Evolutionary conservation across 2,113 vertebrate species (phyloP), one percentile per base, ranked within the genome.

Genomic region (Protobothrops mucrosquamatus): DNA sequence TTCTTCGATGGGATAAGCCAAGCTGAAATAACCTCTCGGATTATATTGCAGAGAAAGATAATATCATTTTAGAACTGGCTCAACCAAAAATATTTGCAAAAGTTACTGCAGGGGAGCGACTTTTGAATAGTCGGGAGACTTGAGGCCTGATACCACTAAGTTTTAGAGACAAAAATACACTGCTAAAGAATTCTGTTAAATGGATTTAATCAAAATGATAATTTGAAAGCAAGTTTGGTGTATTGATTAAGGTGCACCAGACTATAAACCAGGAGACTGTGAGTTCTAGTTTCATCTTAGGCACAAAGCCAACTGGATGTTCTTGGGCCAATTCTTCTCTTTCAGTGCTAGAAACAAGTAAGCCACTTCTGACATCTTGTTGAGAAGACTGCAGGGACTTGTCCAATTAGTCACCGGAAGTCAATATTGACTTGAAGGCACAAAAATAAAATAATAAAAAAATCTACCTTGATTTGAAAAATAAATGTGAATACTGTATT

Each of bases 391-490:
- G 26, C 61, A 64, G 29, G 29, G 29, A n/a, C 12, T 14, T 69
- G 29, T 69, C 55, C 61, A 69, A 11, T 12, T 29, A 69, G 26
- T 69, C 29, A n/a, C 61, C 29, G n/a, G 61, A 14, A 4, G 12
- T n/a, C 61, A 69, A 69, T 12, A 69, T 12, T 14, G 61, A 69
- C 10, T 69, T 69, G 14, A 81, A 81, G 64, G n/a, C 14, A 74
- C 14, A 74, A 34, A 74, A 74, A 74, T 34, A 74, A 74, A 74
- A 74, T 34, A 34, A 55, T 51, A 54, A 54, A 54, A 34, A 34
- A 74, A 34, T 86, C 34, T 46, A 55, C 54, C n/a, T 39, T 46
- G 9, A 55, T 91, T 86, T 95, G 94, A 29, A 57, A 91, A 91
- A 87, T 59, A 55, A 91, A 91, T 59, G 43, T 34, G 85, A 48